Conservation (phyloP, 2,797 vertebrate species). For the Brachyalestes nurse region DNA sequence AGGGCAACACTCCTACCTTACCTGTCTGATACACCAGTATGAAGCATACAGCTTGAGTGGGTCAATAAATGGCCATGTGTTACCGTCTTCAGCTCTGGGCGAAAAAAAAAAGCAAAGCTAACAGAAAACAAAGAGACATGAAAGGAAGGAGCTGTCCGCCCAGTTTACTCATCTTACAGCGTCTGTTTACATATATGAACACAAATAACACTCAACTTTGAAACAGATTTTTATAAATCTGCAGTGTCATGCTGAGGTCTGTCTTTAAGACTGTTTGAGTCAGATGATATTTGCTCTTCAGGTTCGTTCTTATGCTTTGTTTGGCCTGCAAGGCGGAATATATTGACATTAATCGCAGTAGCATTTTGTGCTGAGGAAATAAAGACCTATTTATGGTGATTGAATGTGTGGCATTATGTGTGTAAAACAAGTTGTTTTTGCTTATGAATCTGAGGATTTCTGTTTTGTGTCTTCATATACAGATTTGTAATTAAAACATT, state of each 20-base stretch:
- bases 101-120: conserved; percentile 21
- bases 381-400: no score
- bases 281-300: not conserved
- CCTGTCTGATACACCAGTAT: conserved; percentile 11
- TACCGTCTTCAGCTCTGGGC: not conserved
- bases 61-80: conserved; percentile 14
- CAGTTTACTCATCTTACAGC: conserved; percentile 66
- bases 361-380: not conserved
- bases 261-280: not conserved
- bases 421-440: no score
- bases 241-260: no score
- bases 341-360: not conserved
- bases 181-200: conserved; percentile 1
- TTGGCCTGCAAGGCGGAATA: not conserved
- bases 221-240: no score
- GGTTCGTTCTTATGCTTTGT: not conserved
- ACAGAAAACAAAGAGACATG: conserved; percentile 2
- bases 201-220: not conserved
- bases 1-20: conserved; percentile 40
- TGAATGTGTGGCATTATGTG: no score
- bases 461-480: not conserved
- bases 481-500: no score
- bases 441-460: no score
- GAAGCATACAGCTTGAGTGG: not conserved
- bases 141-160: conserved; percentile 56